phyloP scores from a whole-genome alignment of 2,888 invertebrate species.

The Phragmatobia fuliginosa region DNA sequence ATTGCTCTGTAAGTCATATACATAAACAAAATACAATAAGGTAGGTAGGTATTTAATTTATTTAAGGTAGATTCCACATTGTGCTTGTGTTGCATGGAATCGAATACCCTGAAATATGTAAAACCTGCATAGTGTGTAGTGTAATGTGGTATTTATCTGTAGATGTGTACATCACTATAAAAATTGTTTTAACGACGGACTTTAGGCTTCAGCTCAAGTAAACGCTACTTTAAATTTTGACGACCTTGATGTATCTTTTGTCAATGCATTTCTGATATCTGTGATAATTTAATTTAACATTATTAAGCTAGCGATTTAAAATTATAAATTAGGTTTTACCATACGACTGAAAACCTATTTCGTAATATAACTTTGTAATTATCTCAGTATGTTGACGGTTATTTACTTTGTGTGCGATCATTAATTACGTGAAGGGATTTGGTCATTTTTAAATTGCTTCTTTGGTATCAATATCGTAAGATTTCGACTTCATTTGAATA shows the following conservation, averaged over 20 bases:
- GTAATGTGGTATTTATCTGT: background rate
- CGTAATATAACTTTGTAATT: background rate
- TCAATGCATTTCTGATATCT: constrained; percentile 27
- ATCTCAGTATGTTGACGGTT: background rate
- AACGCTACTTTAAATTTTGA: background rate
- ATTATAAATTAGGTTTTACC: constrained; percentile 3
- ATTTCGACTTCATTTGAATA: no score
- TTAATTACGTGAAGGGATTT: background rate
- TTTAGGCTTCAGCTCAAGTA: background rate
- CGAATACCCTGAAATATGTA: background rate
- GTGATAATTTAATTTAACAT: constrained; percentile 29
- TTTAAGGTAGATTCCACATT: background rate
- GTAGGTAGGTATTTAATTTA: no score
- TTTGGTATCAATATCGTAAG: no score
- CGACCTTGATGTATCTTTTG: background rate
- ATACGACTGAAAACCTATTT: constrained; percentile 14
- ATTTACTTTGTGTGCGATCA: background rate
- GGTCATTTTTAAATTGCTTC: background rate
- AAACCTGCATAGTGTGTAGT: no score
- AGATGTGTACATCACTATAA: background rate
- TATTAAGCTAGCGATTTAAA: background rate
- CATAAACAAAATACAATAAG: no score
- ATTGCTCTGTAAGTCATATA: no score
- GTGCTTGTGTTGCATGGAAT: background rate
- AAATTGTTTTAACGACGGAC: background rate